A percentile compares a stretch with the other conserved stretches of the same genome.
These are phyloP conservation scores for Diarsia dahlii DNA, from an alignment of 2,888 invertebrate species.

Conservation along the genomic window DNA sequence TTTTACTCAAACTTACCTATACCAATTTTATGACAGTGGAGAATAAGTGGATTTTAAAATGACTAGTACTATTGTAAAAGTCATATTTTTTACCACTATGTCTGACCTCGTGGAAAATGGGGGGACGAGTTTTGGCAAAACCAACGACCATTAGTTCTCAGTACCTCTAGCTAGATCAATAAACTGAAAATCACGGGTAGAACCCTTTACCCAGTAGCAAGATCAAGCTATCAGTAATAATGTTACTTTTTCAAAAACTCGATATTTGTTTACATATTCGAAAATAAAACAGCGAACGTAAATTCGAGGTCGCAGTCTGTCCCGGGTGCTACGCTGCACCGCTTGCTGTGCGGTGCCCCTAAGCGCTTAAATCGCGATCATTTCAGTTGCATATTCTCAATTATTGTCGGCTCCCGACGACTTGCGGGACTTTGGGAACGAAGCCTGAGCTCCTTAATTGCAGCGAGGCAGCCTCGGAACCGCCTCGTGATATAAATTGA, in stretches of 20 bases:
- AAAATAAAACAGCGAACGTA: neutral
- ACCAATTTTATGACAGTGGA: neutral
- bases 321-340: constrained; percentile 30
- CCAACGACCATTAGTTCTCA: neutral
- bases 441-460: constrained; percentile 66
- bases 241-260: neutral
- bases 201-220: neutral
- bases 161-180: neutral
- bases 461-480: constrained; percentile 65
- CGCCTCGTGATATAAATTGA: constrained; percentile 65
- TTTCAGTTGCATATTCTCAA: constrained; percentile 70
- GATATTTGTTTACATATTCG: neutral
- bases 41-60: neutral
- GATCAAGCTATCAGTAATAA: neutral
- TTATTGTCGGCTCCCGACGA: constrained; percentile 66
- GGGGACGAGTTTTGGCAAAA: neutral
- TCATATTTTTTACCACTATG: no score
- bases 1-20: neutral
- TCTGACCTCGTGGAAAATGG: neutral
- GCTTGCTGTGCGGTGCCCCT: constrained; percentile 46
- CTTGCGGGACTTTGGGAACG: constrained; percentile 67
- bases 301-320: neutral
- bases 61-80: neutral
- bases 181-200: neutral
- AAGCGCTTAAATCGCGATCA: constrained; percentile 67